Evolutionary conservation across 2,113 vertebrate species (phyloP), one percentile per base, ranked within the genome.

Genomic region (Cynoglossus semilaevis): DNA sequence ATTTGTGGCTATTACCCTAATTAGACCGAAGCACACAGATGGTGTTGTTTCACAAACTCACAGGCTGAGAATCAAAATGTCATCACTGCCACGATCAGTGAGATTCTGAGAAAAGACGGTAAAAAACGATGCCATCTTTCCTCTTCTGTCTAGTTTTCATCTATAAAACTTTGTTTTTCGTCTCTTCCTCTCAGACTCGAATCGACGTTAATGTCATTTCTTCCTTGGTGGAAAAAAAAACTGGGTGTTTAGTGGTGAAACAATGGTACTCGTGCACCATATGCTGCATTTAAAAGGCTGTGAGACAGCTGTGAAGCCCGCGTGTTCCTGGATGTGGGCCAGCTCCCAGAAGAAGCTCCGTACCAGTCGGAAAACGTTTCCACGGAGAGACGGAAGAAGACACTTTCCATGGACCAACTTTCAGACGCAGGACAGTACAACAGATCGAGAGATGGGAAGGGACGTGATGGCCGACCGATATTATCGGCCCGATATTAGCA

Each of bases 1-100:
- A 91, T 92, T 90, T 91, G 85, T 77, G 73, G 85, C 85, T 84
- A 91, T 89, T 91, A 88, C 82, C 79, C 87, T 92, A 91, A 92
- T 91, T 91, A 91, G 88, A 84, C 81, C 78, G 79, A 90, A 85
- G 83, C 85, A 83, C 91, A 87, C 91, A 92, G 89, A 92, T 92
- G 91, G 90, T 87, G 87, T 87, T 87, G 85, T 85, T 88, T 87
- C 83, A 84, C 85, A 85, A 88, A 89, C 82, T 88, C 86, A 74
- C 80, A 75, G 70, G 79, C 87, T 87, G 87, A 86, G 86, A 91
- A 90, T 88, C 87, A 81, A 87, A 88, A 88, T 88, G 87, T 87
- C 89, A 88, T 85, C 81, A 76, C 89, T 85, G 89, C 90, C 85
- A 88, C 74, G 81, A 84, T 90, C 86, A 91, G 88, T 80, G 82